Evolutionary conservation across 2,888 invertebrate species (phyloP).

Genomic region (Griposia aprilina): DNA sequence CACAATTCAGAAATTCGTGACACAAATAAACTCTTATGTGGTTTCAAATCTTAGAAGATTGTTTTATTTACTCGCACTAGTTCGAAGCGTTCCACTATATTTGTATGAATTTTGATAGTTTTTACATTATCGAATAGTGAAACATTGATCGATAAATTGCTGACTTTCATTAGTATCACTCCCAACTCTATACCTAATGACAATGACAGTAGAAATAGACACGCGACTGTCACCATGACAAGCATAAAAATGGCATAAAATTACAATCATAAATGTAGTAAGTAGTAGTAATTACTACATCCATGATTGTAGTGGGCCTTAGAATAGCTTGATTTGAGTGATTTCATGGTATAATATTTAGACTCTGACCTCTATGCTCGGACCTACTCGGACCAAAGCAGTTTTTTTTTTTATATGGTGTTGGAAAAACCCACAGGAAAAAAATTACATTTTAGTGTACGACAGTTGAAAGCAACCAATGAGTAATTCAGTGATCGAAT

Average conservation of each 20-base stretch:
- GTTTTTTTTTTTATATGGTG: too few species aligned
- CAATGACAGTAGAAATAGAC: background rate
- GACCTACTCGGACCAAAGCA: too few species aligned
- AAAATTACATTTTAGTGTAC: background rate
- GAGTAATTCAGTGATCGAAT: background rate
- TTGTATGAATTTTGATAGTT: background rate
- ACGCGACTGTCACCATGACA: background rate
- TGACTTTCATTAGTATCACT: background rate
- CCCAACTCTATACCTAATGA: background rate
- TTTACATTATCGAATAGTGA: background rate
- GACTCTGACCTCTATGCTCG: too few species aligned
- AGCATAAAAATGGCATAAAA: background rate
- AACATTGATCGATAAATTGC: background rate
- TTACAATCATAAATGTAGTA: slow-evolving; percentile 2
- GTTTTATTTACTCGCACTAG: background rate
- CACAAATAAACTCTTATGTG: background rate
- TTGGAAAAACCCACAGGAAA: background rate
- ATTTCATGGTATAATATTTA: too few species aligned
- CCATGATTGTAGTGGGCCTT: too few species aligned
- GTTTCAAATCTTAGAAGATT: background rate
- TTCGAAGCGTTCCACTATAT: background rate
- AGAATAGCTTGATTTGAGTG: too few species aligned
- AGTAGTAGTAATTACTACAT: background rate
- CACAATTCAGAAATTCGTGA: background rate
- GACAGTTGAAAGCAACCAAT: slow-evolving; percentile 6